Percentiles rank a stretch among this genome's conserved stretches.
These are phyloP conservation scores for Polietes domitor DNA, from an alignment of 2,888 invertebrate species.

Conservation along the genomic window DNA sequence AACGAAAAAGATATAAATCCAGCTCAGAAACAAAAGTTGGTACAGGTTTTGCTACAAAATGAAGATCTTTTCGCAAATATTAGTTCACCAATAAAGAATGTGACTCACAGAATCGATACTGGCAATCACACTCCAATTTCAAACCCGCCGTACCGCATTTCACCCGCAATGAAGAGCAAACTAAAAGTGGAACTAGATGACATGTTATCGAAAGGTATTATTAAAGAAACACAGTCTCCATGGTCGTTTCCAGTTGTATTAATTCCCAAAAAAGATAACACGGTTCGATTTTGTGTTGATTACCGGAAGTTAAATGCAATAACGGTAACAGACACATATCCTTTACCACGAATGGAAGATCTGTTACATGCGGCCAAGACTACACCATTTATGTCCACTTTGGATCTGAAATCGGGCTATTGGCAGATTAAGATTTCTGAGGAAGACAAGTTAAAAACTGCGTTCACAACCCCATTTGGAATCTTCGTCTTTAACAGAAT, in stretches of 20 bases:
- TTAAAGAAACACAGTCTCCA: constrained; percentile 62
- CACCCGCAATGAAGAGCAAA: constrained; percentile 61
- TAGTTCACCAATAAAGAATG: background rate
- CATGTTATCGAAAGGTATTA: constrained; percentile 47
- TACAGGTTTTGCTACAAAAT: background rate
- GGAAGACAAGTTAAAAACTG: constrained; percentile 73
- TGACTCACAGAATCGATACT: constrained; percentile 31
- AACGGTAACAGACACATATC: constrained; percentile 72
- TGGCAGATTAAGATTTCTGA: constrained; percentile 74
- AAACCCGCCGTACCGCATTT: constrained; percentile 73
- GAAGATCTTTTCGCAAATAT: constrained; percentile 27
- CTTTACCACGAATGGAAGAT: constrained; percentile 78
- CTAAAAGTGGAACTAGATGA: constrained; percentile 14
- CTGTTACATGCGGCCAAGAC: background rate
- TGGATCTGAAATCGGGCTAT: constrained; percentile 77
- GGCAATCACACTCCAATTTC: constrained; percentile 72
- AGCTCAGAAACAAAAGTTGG: background rate
- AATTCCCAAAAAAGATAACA: constrained; percentile 8
- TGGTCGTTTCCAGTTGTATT: background rate
- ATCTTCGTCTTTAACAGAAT: constrained; percentile 73
- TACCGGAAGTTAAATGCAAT: constrained; percentile 67
- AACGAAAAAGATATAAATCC: constrained; percentile 2
- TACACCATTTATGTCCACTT: constrained; percentile 70
- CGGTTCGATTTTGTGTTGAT: constrained; percentile 66
- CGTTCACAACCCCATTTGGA: constrained; percentile 75